These are phyloP conservation scores for Euphonia xanthogaster DNA, from an alignment of 2,797 vertebrate species.

Conservation along the genomic window DNA sequence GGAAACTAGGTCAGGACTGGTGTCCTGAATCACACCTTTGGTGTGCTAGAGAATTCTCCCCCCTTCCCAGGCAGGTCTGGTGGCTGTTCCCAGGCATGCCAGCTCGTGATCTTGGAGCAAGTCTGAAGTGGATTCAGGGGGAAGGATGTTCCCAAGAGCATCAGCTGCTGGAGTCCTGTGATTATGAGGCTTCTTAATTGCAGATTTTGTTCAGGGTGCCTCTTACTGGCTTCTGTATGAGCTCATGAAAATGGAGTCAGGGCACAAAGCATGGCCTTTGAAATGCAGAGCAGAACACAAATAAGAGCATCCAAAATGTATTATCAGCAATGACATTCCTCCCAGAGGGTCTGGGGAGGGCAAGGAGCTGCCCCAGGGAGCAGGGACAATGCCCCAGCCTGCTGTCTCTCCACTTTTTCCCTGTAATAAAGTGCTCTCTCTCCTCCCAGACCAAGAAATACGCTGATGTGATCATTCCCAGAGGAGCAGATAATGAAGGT, in stretches of 20 bases:
- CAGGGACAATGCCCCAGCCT: background rate
- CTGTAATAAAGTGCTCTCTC: background rate
- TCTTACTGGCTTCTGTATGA: background rate
- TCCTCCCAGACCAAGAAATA: constrained; percentile 91
- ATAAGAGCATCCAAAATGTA: background rate
- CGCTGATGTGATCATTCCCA: constrained; percentile 93
- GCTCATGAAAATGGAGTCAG: background rate
- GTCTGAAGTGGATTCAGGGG: background rate
- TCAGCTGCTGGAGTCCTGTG: background rate
- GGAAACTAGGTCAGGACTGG: background rate
- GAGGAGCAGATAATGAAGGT: constrained; percentile 93
- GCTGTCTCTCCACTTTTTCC: background rate
- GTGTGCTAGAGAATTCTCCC: background rate
- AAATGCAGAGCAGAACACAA: background rate
- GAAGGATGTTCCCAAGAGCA: background rate
- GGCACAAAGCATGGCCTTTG: background rate
- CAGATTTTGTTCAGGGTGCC: background rate
- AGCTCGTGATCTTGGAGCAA: background rate
- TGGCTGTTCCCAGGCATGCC: background rate
- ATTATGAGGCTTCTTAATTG: background rate
- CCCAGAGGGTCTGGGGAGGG: background rate
- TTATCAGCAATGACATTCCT: background rate
- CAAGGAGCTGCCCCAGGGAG: background rate
- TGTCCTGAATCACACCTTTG: background rate
- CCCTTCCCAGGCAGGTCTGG: background rate